phyloP scores from a whole-genome alignment of 2,888 invertebrate genomes.

The Electrophaes corylata region DNA sequence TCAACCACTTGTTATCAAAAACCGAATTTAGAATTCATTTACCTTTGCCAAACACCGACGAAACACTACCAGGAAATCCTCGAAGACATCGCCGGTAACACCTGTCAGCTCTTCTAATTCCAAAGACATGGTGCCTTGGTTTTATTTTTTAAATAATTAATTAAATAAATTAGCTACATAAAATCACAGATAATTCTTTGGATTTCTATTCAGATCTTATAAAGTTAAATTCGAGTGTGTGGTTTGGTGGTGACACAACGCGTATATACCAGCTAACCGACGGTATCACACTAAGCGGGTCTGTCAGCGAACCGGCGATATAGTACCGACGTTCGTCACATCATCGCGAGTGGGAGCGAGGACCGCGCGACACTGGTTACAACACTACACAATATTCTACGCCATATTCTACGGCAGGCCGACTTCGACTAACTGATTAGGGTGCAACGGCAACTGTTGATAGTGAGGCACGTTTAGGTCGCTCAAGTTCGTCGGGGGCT shows the following conservation, averaged over 20 bases:
- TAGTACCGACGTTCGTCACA: slow-evolving; percentile 11
- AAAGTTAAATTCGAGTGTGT: slow-evolving; percentile 62
- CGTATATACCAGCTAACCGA: slow-evolving; percentile 53
- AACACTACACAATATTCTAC: slow-evolving; percentile 8
- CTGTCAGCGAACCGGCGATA: slow-evolving; percentile 24
- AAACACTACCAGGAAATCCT: slow-evolving; percentile 89
- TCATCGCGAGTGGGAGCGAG: slow-evolving; percentile 12
- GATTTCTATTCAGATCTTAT: slow-evolving; percentile 69
- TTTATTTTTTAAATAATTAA: slow-evolving; percentile 49
- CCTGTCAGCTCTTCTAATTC: slow-evolving; percentile 86
- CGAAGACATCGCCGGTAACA: slow-evolving; percentile 88
- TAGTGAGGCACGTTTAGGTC: slow-evolving; percentile 56
- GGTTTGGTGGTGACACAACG: slow-evolving; percentile 51
- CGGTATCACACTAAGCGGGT: slow-evolving; percentile 62
- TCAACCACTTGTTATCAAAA: slow-evolving; percentile 38
- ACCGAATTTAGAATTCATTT: slow-evolving; percentile 78
- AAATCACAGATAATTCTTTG: slow-evolving; percentile 76
- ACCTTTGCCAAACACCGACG: slow-evolving; percentile 89
- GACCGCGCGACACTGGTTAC: slow-evolving; percentile 24
- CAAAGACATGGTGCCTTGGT: slow-evolving; percentile 83
- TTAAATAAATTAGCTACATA: slow-evolving; percentile 48
- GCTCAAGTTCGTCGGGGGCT: slow-evolving; percentile 71
- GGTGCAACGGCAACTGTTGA: slow-evolving; percentile 51
- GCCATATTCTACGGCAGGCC: slow-evolving; percentile 23
- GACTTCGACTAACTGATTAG: slow-evolving; percentile 30